Evolutionary conservation across 1,140 invertebrate species (phyloP).

Genomic region (Ectropis grisescens): DNA sequence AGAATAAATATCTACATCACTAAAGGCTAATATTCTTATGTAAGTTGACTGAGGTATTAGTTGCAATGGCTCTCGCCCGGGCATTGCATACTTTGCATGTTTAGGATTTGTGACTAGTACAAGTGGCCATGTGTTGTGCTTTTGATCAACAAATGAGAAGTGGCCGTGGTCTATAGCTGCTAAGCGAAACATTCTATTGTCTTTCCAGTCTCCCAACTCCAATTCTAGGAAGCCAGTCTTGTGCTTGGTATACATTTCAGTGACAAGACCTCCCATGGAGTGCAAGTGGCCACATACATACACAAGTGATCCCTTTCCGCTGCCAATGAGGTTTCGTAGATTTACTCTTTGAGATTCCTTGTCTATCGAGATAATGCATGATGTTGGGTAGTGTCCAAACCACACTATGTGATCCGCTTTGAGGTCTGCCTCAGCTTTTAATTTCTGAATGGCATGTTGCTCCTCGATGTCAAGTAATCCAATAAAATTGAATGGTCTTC

Average conservation of each 20-base stretch:
- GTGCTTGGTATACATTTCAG: constrained; percentile 90
- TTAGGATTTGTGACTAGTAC: constrained; percentile 92
- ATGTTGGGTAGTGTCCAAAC: constrained; percentile 96
- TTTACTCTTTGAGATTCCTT: constrained; percentile 60
- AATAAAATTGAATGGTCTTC: constrained; percentile 94
- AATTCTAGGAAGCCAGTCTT: constrained; percentile 88
- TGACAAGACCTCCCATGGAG: constrained; percentile 81
- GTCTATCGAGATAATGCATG: constrained; percentile 80
- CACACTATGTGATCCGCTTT: constrained; percentile 56
- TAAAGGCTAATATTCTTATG: constrained; percentile 85
- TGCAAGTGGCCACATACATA: constrained; percentile 97
- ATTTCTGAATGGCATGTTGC: constrained; percentile 69
- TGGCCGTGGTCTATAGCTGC: constrained; percentile 90
- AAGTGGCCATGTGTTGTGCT: constrained; percentile 84
- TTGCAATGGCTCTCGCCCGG: constrained; percentile 79
- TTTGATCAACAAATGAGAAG: constrained; percentile 89
- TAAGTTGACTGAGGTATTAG: constrained; percentile 81
- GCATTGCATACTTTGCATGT: constrained; percentile 80
- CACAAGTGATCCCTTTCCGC: constrained; percentile 45
- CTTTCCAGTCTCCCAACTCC: constrained; percentile 95
- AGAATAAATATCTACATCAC: constrained; percentile 76
- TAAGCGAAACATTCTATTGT: constrained; percentile 88
- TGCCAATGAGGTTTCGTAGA: constrained; percentile 72
- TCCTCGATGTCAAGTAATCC: constrained; percentile 80
- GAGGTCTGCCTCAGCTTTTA: constrained; percentile 42